Conservation (phyloP, 2,797 vertebrate genomes). For the Peromyscus melanophrys region DNA sequence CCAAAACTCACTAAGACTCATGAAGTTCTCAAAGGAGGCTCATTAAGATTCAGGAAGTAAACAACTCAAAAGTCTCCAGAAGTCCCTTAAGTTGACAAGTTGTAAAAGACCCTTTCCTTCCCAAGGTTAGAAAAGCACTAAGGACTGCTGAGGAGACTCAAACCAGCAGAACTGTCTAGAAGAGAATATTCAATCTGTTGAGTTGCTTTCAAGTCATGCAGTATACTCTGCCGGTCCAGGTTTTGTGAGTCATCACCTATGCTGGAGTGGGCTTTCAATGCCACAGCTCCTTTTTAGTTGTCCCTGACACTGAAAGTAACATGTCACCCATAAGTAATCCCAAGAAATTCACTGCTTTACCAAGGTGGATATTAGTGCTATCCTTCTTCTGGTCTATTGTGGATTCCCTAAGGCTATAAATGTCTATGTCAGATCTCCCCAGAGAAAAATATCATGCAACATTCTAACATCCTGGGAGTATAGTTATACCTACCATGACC, state of each 20-base stretch:
- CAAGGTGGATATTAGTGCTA: neutral
- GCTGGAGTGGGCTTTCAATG: neutral
- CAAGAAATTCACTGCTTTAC: neutral
- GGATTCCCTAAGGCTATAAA: neutral
- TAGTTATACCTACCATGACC: neutral
- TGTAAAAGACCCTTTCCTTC: neutral
- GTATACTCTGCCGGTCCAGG: neutral
- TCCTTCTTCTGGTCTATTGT: neutral
- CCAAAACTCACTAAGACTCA: neutral
- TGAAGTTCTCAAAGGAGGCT: neutral
- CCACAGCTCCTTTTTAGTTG: neutral
- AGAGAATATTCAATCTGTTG: neutral
- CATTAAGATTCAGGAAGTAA: neutral
- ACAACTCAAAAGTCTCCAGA: neutral
- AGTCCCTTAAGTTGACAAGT: neutral
- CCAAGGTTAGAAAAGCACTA: neutral
- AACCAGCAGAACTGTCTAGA: neutral
- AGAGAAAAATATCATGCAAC: neutral
- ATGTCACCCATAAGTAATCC: neutral
- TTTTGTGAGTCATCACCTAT: neutral
- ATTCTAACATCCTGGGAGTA: neutral
- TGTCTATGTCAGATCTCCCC: neutral
- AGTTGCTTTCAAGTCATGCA: neutral
- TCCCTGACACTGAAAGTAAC: neutral
- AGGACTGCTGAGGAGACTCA: neutral